Base-by-base conservation (phyloP, 2,888 invertebrate species). In the Alcis repandata region DNA sequence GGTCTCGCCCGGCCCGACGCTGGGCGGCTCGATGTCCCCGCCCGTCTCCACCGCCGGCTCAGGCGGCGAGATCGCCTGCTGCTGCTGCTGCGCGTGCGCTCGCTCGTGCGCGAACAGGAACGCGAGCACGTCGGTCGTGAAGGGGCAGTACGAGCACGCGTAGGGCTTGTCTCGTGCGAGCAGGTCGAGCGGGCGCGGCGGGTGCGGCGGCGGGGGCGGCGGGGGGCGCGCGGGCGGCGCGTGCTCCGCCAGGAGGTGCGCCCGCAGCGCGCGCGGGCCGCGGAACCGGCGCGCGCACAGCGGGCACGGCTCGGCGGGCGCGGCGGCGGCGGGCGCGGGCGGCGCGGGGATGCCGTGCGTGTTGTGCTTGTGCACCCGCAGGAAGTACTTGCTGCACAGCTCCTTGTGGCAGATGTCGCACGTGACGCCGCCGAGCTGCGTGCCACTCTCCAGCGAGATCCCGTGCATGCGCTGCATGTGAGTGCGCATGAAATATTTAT, bases 381-480 rank as follows among this genome's bases (percentile, higher is more conserved):
- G 94, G 85, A 99, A 99, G 86, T 99, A 99, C 87, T 99, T 99
- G 90, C 98, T 99, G 94, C 99, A 99, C 59, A 99, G 94, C 91
- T 99, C 99, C 88, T 99, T 99, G 93, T 99, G 98, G 90, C 99
- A 99, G 74, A 99, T 98, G 89, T 99, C 98, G 90, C 99, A 99
- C 51, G 98, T 97, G 8, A 98, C 98, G 20, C 98, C 98, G 7
- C 98, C 98, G 41, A 98, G 97, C 86, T 97, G 98, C 38, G 98
- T 97, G 19, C 98, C 98, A 81, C 97, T 98, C 89, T 98, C 98
- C 54, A 98, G 96, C 84, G 98, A 98, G 78, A 98, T 98, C 48
- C 98, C 98, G 89, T 98, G 99, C 98, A 99, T 99, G 85, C 99
- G 96, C 85, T 98, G 97, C 98, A 99, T 99, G 93, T 99, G 99